phyloP scores from a whole-genome alignment of 2,888 invertebrate species.

The Byasa hedistus region DNA sequence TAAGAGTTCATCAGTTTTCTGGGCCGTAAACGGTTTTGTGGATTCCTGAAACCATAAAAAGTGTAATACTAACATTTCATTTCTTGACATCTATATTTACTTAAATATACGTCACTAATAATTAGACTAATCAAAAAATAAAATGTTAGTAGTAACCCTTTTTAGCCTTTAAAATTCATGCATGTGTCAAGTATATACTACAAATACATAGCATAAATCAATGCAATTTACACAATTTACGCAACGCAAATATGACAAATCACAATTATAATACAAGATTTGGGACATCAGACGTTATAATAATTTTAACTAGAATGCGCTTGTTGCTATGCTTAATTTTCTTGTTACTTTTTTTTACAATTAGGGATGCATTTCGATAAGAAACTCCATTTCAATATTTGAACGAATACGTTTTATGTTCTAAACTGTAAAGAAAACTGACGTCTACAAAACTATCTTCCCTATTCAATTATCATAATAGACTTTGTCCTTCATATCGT shows the following conservation, averaged over 20 bases:
- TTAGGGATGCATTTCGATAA: neutral
- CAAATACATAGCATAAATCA: neutral
- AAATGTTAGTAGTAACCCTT: neutral
- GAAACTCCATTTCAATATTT: neutral
- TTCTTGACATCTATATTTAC: too few species aligned
- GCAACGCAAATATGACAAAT: neutral
- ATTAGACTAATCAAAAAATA: neutral
- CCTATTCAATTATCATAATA: too few species aligned
- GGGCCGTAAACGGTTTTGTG: neutral
- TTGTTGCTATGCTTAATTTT: neutral
- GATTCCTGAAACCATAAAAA: neutral
- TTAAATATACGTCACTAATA: neutral
- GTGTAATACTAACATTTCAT: too few species aligned
- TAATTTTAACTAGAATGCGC: neutral
- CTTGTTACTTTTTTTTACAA: neutral
- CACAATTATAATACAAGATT: neutral
- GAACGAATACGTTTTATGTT: neutral
- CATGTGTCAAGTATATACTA: neutral
- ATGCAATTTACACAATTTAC: neutral
- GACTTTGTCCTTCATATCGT: neutral
- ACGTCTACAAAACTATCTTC: too few species aligned
- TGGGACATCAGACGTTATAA: neutral
- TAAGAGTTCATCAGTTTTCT: conserved; percentile 17
- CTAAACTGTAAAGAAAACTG: neutral
- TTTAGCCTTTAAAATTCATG: neutral